Evolutionary conservation across 2,888 invertebrate species (phyloP), one percentile per base, ranked within the genome.

Genomic region (Tiliacea citrago): DNA sequence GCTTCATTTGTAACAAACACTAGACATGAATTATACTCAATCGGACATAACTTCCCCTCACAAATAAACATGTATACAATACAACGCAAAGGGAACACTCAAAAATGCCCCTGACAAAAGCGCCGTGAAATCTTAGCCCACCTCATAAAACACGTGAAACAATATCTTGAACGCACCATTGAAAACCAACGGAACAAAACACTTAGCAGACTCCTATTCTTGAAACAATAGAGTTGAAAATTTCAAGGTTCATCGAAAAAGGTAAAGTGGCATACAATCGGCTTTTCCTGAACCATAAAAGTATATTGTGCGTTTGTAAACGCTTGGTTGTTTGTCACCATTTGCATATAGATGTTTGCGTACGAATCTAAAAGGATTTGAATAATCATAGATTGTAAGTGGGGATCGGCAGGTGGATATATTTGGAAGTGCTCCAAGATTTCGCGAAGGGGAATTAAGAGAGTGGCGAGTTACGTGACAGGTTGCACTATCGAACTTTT

Each of bases 61-160:
- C 90, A 87, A 91, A 93, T 92, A 93, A 92, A 93, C 91, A 92
- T 92, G 88, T 89, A 79, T 57, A 83, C 81, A 85, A 77, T 53
- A 81, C 80, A 86, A 47, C 16, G 68, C 79, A 80, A 88, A 91
- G 92, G 90, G 92, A 93, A 92, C 92, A 93, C 92, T 94, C 94
- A 93, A 94, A 94, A 94, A 93, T 91, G 92, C 90, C 92, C 91
- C 90, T 91, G 91, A 89, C 86, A 85, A 92, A 90, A 93, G 90
- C 90, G 90, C 94, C 93, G 93, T 93, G 94, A 94, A 95, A 95
- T 95, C 94, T 93, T 93, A 91, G 92, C 84, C 93, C 95, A 96
- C 95, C 95, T 95, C 96, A 96, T 96, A 96, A 96, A 96, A 95
- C 95, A 95, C 94, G 94, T 94, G 95, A 96, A 96, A 96, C 95